These are phyloP conservation scores for Aradophagus sp. DNA, from an alignment of 1,140 invertebrate species.

Conservation along the genomic window DNA sequence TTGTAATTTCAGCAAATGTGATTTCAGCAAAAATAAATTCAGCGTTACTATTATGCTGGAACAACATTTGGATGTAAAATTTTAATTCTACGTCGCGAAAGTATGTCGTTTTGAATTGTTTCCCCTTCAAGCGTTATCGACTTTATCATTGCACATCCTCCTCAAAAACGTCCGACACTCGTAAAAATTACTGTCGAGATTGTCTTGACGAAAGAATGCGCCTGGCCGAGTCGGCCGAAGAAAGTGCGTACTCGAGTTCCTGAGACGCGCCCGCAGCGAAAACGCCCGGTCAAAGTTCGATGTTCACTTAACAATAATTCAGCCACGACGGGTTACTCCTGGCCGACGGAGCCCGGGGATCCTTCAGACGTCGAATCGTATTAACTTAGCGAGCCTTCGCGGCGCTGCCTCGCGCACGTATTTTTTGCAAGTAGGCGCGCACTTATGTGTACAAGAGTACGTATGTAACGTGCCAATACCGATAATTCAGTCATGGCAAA, in stretches of 20 bases:
- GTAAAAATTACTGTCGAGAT: too few relatives aligned
- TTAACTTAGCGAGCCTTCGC: constrained; percentile 49
- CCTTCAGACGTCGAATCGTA: constrained; percentile 61
- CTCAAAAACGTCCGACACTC: too few relatives aligned
- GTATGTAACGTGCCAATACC: constrained; percentile 64
- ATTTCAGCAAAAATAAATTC: too few relatives aligned
- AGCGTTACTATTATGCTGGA: too few relatives aligned
- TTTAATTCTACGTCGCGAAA: too few relatives aligned
- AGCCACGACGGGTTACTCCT: constrained; percentile 62
- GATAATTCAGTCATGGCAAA: constrained; percentile 63
- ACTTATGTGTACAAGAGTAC: constrained; percentile 54
- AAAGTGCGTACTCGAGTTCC: constrained; percentile 35
- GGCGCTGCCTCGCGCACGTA: constrained; percentile 35
- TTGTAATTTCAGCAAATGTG: too few relatives aligned
- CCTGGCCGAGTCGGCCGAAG: constrained; percentile 15
- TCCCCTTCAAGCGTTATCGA: too few relatives aligned
- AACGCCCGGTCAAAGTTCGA: constrained; percentile 67
- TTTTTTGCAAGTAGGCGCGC: constrained; percentile 61
- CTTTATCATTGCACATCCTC: too few relatives aligned
- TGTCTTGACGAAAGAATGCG: too few relatives aligned
- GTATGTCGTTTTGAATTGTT: too few relatives aligned
- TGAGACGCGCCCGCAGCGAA: constrained; percentile 36
- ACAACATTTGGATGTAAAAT: too few relatives aligned
- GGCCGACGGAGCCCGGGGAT: constrained; percentile 48
- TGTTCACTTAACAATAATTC: constrained; percentile 71